Percentiles rank a stretch among this genome's conserved stretches.
These are phyloP conservation scores for Selene dorsalis DNA, from an alignment of 2,797 vertebrate species.

Conservation along the genomic window DNA sequence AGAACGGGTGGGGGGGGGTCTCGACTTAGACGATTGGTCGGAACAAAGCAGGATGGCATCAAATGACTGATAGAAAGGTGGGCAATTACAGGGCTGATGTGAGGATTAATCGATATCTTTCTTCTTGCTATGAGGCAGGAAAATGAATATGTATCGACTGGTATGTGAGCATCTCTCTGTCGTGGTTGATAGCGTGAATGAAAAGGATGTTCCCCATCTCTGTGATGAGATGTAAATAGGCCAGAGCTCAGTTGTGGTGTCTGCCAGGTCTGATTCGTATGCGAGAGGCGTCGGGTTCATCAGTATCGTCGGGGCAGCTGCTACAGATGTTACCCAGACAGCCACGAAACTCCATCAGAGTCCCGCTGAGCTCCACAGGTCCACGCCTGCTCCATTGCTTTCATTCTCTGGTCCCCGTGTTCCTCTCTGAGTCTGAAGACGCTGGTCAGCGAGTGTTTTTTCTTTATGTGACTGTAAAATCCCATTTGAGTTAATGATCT, in stretches of 20 bases:
- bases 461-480: not conserved
- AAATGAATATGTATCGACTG: conserved; percentile 27
- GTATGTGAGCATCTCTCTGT: not conserved
- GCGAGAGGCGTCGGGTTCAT: conserved; percentile 38
- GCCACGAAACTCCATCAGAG: conserved; percentile 49
- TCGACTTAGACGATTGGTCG: conserved; percentile 48
- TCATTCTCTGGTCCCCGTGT: not conserved
- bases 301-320: conserved; percentile 48
- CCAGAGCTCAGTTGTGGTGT: conserved; percentile 17
- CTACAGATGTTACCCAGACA: conserved; percentile 53
- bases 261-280: conserved; percentile 44
- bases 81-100: conserved; percentile 47
- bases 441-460: not conserved
- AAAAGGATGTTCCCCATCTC: not conserved
- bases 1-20: conserved; percentile 15
- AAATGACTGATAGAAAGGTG: conserved; percentile 62
- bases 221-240: conserved; percentile 61
- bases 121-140: conserved; percentile 46
- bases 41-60: conserved; percentile 45
- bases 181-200: not conserved
- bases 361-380: conserved; percentile 29
- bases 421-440: not conserved
- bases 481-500: not conserved
- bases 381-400: not conserved
- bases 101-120: conserved; percentile 59